Conservation (phyloP, 2,797 vertebrate genomes). For the Sphenopsis melanotis region DNA sequence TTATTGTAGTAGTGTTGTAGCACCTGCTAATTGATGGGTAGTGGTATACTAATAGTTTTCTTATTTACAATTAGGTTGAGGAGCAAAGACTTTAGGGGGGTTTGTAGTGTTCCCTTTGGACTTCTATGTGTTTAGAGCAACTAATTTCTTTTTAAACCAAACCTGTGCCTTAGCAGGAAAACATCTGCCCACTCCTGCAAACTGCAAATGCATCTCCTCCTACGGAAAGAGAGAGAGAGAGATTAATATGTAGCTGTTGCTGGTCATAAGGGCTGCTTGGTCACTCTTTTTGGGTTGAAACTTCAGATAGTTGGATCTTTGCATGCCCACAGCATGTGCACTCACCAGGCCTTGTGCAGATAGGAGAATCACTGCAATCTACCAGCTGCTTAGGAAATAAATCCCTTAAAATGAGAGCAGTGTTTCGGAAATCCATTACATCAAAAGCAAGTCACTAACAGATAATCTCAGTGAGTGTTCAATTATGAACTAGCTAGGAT, state of each 20-base stretch:
- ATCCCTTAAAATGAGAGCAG: background rate
- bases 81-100: background rate
- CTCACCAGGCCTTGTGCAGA: background rate
- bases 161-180: background rate
- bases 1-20: background rate
- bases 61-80: background rate
- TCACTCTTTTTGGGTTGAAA: background rate
- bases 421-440: background rate
- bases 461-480: constrained; percentile 28
- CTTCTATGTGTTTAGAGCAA: background rate
- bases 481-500: constrained; percentile 13
- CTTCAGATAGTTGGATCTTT: background rate
- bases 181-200: background rate
- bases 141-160: background rate
- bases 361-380: background rate
- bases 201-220: background rate
- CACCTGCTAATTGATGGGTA: background rate
- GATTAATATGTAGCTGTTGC: background rate
- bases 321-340: background rate
- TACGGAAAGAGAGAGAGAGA: background rate
- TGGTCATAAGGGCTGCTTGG: background rate
- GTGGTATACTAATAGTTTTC: background rate
- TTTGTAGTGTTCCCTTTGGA: background rate
- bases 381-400: background rate
- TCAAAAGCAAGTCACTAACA: background rate